Evolutionary conservation across 2,797 vertebrate species (phyloP), one percentile per base, ranked within the genome.

Genomic region (Sorex maritimensis): DNA sequence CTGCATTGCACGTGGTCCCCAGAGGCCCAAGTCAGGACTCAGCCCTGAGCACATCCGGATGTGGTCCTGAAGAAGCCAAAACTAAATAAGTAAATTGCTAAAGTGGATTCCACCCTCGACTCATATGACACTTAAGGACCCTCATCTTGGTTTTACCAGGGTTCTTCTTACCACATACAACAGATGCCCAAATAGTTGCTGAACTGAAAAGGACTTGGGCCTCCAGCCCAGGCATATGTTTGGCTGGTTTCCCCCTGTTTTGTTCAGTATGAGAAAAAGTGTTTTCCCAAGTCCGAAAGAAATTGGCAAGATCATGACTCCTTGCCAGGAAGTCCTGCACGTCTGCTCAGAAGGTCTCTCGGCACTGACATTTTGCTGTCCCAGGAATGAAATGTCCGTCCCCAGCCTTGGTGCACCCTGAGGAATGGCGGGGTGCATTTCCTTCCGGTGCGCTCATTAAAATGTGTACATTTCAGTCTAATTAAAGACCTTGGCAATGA

Each of bases 271-370:
- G 28, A 91, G 72, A 92, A 90, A 67, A 94, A 95, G 91, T 91
- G 74, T 93, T 96, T 93, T 91, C 87, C 94, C 28, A 65, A 81
- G 92, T 91, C 94, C 90, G 77, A 94, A 92, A 93, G 88, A 89
- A 94, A 91, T 81, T 72, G 63, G 13, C 92, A 91, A n/a, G 91
- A 73, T 91, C 24, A 14, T 90, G 92, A 92, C 95, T 80, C 23
- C 75, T 65, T 65, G 67, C 79, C 93, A 72, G 55, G 78, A 87
- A 75, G 71, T 75, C 75, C 74, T 88, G 69, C 74, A 91, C 75
- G 46, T 86, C 92, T 88, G 74, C 46, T 88, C 86, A 86, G 72
- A 85, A 82, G 71, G 30, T 73, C 4, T 91, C 88, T 90, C 91
- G 68, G 52, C 82, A 80, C 38, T 80, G 79, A 93, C 65, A 82